These are phyloP conservation scores for Neoniphon sammara DNA, from an alignment of 2,797 vertebrate genomes.

Conservation along the genomic window DNA sequence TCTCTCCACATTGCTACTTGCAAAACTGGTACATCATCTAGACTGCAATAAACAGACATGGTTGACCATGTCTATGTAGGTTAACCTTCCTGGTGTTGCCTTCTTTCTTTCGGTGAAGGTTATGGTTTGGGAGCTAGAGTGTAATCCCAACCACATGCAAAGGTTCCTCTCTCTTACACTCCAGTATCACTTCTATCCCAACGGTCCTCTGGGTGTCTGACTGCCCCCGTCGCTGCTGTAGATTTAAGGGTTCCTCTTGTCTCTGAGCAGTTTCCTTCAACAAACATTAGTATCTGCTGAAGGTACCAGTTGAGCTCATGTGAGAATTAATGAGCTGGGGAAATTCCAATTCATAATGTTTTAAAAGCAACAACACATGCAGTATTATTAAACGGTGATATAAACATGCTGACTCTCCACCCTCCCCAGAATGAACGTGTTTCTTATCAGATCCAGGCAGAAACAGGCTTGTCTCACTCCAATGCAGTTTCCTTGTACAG, in stretches of 20 bases:
- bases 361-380: constrained; percentile 17
- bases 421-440: constrained; percentile 29
- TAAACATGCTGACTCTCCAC: constrained; percentile 11
- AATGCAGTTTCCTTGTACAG: constrained; percentile 75
- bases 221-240: no score
- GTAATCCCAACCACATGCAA: background rate
- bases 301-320: constrained; percentile 7
- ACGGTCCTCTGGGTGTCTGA: no score
- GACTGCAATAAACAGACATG: no score
- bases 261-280: background rate
- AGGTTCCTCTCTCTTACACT: background rate
- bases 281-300: constrained; percentile 25
- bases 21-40: background rate
- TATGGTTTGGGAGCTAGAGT: background rate
- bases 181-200: background rate
- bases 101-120: background rate
- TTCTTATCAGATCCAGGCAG: constrained; percentile 18
- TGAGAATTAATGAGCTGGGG: constrained; percentile 12
- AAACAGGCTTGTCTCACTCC: constrained; percentile 40
- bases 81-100: no score
- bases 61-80: no score
- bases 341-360: constrained; percentile 14
- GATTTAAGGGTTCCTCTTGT: background rate
- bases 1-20: no score
- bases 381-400: constrained; percentile 42